Evolutionary conservation across 2,797 vertebrate genomes (phyloP).

Genomic region (Arnoldichthys spilopterus): DNA sequence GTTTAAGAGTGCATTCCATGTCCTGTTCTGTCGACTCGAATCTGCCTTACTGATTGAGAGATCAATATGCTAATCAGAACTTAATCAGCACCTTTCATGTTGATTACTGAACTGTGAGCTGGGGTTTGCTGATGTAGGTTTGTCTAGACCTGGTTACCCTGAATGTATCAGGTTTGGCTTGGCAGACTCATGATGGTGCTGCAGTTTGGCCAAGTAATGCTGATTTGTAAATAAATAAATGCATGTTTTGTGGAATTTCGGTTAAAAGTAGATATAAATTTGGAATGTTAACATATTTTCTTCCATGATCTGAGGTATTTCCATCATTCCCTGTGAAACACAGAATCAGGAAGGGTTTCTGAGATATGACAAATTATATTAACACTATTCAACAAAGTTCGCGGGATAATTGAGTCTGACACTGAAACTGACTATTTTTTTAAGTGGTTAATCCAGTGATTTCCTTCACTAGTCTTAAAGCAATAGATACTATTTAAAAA

Average conservation of each 20-base stretch:
- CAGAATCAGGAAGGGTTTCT: too few species aligned
- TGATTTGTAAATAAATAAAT: conserved; percentile 31
- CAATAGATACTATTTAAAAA: too few species aligned
- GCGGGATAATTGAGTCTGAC: neutral
- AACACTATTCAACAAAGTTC: neutral
- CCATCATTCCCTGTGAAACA: too few species aligned
- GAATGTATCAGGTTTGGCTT: too few species aligned
- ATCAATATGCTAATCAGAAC: conserved; percentile 2
- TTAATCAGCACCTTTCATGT: neutral
- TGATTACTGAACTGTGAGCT: neutral
- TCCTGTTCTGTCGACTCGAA: neutral
- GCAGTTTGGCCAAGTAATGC: neutral
- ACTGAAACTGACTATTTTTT: too few species aligned
- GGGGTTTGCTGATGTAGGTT: neutral
- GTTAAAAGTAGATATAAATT: neutral
- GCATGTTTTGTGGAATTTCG: conserved; percentile 30
- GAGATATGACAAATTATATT: neutral
- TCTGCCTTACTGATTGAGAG: neutral
- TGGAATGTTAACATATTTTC: too few species aligned
- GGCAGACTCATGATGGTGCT: neutral
- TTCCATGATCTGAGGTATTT: too few species aligned
- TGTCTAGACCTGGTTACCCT: neutral
- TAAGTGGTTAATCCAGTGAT: too few species aligned
- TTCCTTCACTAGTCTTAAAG: too few species aligned
- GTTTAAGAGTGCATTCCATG: neutral